phyloP scores from a whole-genome alignment of 30 jellyfish, hydroid and myxozoan species.

The Aurelia sp. region DNA sequence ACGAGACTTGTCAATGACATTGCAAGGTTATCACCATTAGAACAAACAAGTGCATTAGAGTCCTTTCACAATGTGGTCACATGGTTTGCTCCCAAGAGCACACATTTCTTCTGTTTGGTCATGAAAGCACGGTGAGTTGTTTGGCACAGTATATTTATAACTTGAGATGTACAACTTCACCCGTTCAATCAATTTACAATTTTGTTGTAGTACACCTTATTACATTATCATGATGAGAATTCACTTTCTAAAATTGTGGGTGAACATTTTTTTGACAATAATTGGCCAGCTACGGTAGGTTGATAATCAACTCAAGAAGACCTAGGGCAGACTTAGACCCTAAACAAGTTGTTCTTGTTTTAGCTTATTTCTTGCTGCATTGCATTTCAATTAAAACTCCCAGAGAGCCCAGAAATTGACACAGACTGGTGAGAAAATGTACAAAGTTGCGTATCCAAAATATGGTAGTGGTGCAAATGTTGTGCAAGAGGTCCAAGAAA shows the following conservation, averaged over 20 bases:
- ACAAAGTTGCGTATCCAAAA: conserved; percentile 27
- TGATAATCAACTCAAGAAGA: background rate
- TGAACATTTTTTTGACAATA: too few relatives aligned
- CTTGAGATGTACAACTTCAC: background rate
- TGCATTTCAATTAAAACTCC: conserved; percentile 25
- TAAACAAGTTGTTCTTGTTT: background rate
- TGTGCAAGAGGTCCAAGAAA: conserved; percentile 14
- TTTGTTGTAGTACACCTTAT: background rate
- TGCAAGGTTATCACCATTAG: conserved; percentile 33
- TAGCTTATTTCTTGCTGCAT: conserved; percentile 23
- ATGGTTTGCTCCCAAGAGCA: conserved; percentile 37
- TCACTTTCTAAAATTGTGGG: too few relatives aligned
- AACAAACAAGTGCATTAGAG: conserved; percentile 46
- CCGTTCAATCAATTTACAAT: background rate
- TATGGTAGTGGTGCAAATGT: conserved; percentile 8
- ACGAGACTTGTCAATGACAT: conserved; percentile 29
- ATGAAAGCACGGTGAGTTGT: conserved; percentile 46
- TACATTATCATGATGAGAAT: background rate
- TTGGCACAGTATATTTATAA: background rate
- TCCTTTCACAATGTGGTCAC: conserved; percentile 38
- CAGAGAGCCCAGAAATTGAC: conserved; percentile 5
- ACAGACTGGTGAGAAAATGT: conserved; percentile 9
- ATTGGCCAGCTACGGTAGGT: background rate
- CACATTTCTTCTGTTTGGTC: conserved; percentile 24
- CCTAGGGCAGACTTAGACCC: background rate